Conservation (phyloP, 2,113 vertebrate genomes). For the Bufo bufo region DNA sequence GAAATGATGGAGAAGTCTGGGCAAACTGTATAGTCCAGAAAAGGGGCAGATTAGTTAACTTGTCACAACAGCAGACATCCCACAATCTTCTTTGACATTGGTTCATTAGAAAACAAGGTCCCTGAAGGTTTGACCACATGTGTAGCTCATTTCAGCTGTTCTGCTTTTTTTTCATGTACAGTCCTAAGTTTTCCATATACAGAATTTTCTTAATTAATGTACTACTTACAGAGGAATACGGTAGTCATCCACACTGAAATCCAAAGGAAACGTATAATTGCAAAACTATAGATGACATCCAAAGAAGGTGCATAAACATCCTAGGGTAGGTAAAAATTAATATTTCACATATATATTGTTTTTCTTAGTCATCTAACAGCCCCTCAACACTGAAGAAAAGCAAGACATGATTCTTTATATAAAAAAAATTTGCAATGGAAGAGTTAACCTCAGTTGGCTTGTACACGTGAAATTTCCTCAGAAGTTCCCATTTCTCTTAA, state of each 20-base stretch:
- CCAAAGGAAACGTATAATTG: background rate
- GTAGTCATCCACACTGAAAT: background rate
- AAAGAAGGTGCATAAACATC: background rate
- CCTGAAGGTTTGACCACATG: constrained; percentile 14
- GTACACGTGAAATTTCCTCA: constrained; percentile 11
- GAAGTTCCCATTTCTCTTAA: constrained; percentile 35
- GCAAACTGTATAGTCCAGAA: background rate
- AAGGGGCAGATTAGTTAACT: constrained; percentile 5
- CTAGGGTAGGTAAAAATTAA: background rate
- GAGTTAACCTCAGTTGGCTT: constrained; percentile 49
- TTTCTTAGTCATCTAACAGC: background rate
- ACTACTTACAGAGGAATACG: background rate
- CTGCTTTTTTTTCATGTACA: background rate
- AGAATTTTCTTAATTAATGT: background rate
- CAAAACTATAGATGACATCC: background rate
- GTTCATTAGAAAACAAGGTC: constrained; percentile 13
- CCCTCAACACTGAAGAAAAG: background rate
- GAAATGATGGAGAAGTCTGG: constrained; percentile 1
- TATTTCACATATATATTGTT: too few relatives aligned
- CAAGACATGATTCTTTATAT: background rate
- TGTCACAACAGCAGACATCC: constrained; percentile 9
- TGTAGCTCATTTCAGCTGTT: background rate
- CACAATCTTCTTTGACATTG: constrained; percentile 26
- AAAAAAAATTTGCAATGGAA: background rate
- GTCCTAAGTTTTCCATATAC: background rate